phyloP scores from a whole-genome alignment of 2,113 vertebrate species.

The Rattus norvegicus region GRCr8 NC_086020.1:56224001-56224500 shows the following conservation, averaged over 20 bases:
- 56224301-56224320: neutral
- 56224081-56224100: neutral
- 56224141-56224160: neutral
- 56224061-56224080: neutral
- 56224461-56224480: neutral
- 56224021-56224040: neutral
- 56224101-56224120: slow-evolving; percentile 12
- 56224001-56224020: too few species aligned
- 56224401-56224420: neutral
- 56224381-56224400: neutral
- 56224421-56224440: neutral
- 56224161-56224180: neutral
- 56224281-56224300: neutral
- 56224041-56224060: neutral
- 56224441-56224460: neutral
- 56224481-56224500: neutral
- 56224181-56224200: neutral
- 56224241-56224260: neutral
- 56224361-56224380: neutral
- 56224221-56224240: neutral
- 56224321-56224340: neutral
- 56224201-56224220: neutral
- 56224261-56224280: neutral
- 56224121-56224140: neutral
- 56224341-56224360: neutral